phyloP scores from a whole-genome alignment of 2,888 invertebrate genomes.

The Leptopilina syphax region DNA sequence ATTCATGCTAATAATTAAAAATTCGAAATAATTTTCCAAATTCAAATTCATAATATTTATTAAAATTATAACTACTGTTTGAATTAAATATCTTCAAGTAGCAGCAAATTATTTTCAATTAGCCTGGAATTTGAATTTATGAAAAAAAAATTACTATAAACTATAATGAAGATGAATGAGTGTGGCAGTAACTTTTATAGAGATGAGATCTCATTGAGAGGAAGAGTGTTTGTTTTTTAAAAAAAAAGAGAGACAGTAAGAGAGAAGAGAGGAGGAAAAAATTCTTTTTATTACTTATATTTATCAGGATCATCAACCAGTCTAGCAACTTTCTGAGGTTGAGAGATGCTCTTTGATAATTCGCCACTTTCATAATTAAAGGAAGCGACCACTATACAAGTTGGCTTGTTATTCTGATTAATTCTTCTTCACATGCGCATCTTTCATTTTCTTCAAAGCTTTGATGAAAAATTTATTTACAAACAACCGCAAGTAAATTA shows the following conservation, averaged over 20 bases:
- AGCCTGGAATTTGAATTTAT: too few relatives aligned
- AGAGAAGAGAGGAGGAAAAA: not conserved
- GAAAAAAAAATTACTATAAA: too few relatives aligned
- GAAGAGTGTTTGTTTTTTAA: not conserved
- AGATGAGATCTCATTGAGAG: not conserved
- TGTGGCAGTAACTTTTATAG: not conserved
- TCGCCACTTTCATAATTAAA: constrained; percentile 35
- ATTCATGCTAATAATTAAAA: too few relatives aligned
- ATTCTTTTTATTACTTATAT: not conserved
- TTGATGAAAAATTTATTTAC: not conserved
- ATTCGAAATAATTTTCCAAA: too few relatives aligned
- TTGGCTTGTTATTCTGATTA: constrained; percentile 38
- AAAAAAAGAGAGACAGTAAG: not conserved
- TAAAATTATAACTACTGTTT: too few relatives aligned
- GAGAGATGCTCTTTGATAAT: constrained; percentile 37
- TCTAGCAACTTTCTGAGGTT: constrained; percentile 16
- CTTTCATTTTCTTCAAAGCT: constrained; percentile 16
- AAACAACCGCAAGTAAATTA: too few relatives aligned
- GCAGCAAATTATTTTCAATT: too few relatives aligned
- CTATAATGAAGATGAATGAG: not conserved
- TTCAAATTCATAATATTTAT: too few relatives aligned
- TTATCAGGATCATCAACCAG: constrained; percentile 21
- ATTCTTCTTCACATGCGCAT: not conserved
- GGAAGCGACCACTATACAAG: constrained; percentile 18
- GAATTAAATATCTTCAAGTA: too few relatives aligned